Conservation (phyloP, 2,113 vertebrate genomes). For the Epinephelus cyanopodus region DNA sequence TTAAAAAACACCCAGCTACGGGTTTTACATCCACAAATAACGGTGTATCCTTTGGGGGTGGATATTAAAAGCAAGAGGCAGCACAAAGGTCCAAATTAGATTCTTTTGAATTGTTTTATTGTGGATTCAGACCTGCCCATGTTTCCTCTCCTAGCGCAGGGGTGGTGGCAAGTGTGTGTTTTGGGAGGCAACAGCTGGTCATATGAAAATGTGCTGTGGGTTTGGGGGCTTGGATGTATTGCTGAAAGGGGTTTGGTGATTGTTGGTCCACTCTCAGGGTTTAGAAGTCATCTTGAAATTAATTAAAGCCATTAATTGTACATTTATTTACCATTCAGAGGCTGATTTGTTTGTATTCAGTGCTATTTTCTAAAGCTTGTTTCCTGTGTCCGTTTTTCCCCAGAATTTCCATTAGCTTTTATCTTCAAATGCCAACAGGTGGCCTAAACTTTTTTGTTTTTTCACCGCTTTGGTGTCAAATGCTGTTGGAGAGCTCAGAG, state of each 20-base stretch:
- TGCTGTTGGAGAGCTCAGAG: not conserved
- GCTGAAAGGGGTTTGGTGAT: not conserved
- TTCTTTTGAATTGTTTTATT: conserved; percentile 48
- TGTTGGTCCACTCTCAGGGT: not conserved
- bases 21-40: conserved; percentile 44
- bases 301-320: not conserved
- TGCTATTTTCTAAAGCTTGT: not conserved
- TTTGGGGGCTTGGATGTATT: conserved; percentile 18
- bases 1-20: conserved; percentile 27
- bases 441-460: not conserved
- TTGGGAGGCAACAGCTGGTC: conserved; percentile 48
- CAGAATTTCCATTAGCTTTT: not conserved
- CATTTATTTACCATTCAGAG: not conserved
- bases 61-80: conserved; percentile 54
- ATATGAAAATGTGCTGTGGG: conserved; percentile 23
- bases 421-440: conserved; percentile 10
- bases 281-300: conserved; percentile 25
- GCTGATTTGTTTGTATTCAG: not conserved
- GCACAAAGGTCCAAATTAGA: conserved; percentile 61
- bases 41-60: conserved; percentile 30
- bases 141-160: not conserved
- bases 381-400: not conserved
- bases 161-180: not conserved
- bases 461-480: not conserved
- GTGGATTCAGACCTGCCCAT: conserved; percentile 26